phyloP scores from a whole-genome alignment of 2,113 vertebrate genomes.

The Paradoxurus hermaphroditus region DNA sequence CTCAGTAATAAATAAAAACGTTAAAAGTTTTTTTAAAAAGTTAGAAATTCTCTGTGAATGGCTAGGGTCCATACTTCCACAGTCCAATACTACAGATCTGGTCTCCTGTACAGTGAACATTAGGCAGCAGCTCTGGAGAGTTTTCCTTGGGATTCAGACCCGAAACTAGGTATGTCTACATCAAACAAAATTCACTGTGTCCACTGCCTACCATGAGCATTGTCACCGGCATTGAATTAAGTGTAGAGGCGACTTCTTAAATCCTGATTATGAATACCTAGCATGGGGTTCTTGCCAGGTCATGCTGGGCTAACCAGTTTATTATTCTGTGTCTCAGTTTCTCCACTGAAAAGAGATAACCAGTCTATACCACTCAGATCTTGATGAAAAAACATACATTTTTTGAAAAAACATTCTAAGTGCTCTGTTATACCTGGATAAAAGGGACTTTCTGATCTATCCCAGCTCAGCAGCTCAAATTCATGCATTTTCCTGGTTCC shows the following conservation, averaged over 20 bases:
- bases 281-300: neutral
- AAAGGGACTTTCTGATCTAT: neutral
- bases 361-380: neutral
- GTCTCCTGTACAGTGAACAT: neutral
- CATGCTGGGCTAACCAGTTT: neutral
- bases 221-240: neutral
- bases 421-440: neutral
- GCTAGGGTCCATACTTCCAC: neutral
- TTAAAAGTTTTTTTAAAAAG: no score
- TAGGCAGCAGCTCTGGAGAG: neutral
- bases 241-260: neutral
- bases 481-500: neutral
- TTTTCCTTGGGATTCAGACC: neutral
- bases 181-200: neutral
- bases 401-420: neutral
- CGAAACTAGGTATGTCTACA: neutral
- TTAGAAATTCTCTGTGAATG: neutral
- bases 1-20: no score
- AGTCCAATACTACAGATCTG: rapidly evolving
- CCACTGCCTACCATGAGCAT: neutral
- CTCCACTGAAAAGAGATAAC: neutral
- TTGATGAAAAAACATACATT: neutral
- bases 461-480: neutral
- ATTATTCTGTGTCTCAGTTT: neutral
- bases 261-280: neutral